Evolutionary conservation across 2,888 invertebrate genomes (phyloP).

Genomic region (Drosophila hamatofila): DNA sequence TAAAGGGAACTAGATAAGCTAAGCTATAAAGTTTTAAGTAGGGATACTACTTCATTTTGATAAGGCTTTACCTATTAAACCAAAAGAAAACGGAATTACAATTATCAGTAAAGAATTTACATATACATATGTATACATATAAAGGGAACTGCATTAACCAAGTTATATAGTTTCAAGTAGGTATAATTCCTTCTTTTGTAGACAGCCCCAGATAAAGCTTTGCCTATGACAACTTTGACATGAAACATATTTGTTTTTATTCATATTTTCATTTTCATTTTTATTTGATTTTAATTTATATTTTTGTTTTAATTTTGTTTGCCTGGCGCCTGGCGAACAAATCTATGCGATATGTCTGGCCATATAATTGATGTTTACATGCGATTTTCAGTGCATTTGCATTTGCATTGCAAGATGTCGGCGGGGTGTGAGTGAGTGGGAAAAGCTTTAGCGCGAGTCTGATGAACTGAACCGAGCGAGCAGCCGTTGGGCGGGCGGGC

Average conservation of each 20-base stretch:
- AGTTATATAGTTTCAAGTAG: not conserved
- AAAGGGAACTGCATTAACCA: not conserved
- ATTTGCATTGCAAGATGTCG: slow-evolving; percentile 64
- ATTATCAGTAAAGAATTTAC: not conserved
- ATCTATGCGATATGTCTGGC: slow-evolving; percentile 48
- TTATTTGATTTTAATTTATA: not conserved
- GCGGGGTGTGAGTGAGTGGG: slow-evolving; percentile 36
- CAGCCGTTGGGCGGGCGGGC: slow-evolving; percentile 4
- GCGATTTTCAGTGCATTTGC: slow-evolving; percentile 76
- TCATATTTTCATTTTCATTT: not conserved
- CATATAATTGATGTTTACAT: slow-evolving; percentile 54
- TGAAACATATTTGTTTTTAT: not conserved
- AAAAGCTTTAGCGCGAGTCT: slow-evolving; percentile 56
- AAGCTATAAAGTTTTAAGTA: no score
- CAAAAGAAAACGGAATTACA: no score
- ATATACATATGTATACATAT: not conserved
- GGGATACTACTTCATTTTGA: no score
- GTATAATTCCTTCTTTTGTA: not conserved
- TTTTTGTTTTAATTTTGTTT: slow-evolving; percentile 15
- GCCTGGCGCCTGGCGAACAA: slow-evolving; percentile 41
- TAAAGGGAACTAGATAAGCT: no score
- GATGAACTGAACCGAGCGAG: slow-evolving; percentile 70
- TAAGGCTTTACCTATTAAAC: no score
- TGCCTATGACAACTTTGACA: not conserved
- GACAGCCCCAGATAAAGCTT: not conserved